phyloP scores from a whole-genome alignment of 2,797 vertebrate genomes.

The Austrolebias charrua region DNA sequence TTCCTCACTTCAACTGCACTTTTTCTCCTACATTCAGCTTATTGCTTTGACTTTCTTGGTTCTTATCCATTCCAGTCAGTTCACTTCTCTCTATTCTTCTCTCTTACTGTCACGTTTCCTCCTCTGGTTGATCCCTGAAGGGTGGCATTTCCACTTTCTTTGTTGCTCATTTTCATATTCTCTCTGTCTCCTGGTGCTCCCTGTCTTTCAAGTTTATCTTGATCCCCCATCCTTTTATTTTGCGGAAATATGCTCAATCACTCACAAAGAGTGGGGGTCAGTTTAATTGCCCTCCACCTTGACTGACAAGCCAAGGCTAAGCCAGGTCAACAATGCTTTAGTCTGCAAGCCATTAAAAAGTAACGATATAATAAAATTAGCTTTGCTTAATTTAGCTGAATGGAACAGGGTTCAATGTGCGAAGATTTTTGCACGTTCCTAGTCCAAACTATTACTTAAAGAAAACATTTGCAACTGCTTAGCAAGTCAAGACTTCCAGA shows the following conservation, averaged over 20 bases:
- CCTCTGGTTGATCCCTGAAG: slow-evolving; percentile 66
- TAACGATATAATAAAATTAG: slow-evolving; percentile 53
- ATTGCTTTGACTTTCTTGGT: slow-evolving; percentile 60
- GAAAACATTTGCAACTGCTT: neutral
- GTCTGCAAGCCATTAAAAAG: slow-evolving; percentile 55
- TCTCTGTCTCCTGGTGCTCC: slow-evolving; percentile 35
- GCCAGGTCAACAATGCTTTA: slow-evolving; percentile 56
- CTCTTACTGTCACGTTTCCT: slow-evolving; percentile 47
- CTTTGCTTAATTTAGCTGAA: slow-evolving; percentile 28
- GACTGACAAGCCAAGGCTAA: slow-evolving; percentile 64
- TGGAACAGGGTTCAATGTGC: slow-evolving; percentile 24
- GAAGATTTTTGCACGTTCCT: neutral
- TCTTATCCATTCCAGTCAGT: slow-evolving; percentile 56
- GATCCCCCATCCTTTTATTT: slow-evolving; percentile 51
- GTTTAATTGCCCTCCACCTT: slow-evolving; percentile 66
- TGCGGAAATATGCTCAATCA: slow-evolving; percentile 43
- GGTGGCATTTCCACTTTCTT: slow-evolving; percentile 67
- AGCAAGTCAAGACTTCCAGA: slow-evolving; percentile 20
- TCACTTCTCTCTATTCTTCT: slow-evolving; percentile 24
- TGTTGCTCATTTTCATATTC: slow-evolving; percentile 70
- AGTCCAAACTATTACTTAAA: slow-evolving; percentile 12
- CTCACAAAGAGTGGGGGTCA: slow-evolving; percentile 41
- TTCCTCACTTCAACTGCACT: slow-evolving; percentile 59
- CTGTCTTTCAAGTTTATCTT: slow-evolving; percentile 54
- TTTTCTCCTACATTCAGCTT: slow-evolving; percentile 66